phyloP scores from a whole-genome alignment of 2,888 invertebrate species.

The Napeogenes inachia region DNA sequence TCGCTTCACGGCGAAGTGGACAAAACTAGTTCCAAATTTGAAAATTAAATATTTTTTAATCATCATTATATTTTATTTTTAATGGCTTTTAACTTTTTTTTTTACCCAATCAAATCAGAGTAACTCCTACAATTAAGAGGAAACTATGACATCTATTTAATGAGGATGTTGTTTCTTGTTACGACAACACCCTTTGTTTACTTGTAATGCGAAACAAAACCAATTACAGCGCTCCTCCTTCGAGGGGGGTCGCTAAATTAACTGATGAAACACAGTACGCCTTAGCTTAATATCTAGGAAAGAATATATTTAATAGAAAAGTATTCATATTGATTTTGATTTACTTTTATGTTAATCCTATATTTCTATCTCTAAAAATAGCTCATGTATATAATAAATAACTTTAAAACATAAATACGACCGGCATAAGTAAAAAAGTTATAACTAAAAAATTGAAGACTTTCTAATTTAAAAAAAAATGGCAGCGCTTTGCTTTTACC shows the following conservation, averaged over 20 bases:
- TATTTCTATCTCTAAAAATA: too few species aligned
- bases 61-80: conserved; percentile 15
- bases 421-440: too few species aligned
- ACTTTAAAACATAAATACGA: too few species aligned
- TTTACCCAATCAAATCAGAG: too few species aligned
- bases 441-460: not conserved
- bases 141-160: conserved; percentile 1
- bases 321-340: not conserved
- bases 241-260: conserved; percentile 2
- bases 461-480: conserved; percentile 14
- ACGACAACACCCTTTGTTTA: not conserved
- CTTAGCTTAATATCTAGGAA: not conserved
- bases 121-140: not conserved
- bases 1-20: conserved; percentile 63
- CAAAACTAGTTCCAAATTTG: conserved; percentile 38
- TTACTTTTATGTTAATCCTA: too few species aligned
- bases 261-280: conserved; percentile 1
- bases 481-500: conserved; percentile 20
- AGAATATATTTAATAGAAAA: not conserved
- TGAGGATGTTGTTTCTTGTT: conserved; percentile 1
- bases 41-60: conserved; percentile 27
- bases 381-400: too few species aligned
- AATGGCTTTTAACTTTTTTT: not conserved
- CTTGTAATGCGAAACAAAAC: conserved; percentile 7
- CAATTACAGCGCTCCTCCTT: conserved; percentile 4